A percentile compares a stretch with the other conserved stretches of the same genome.
These are phyloP conservation scores for Scatophagus argus DNA, from an alignment of 2,113 vertebrate species.

Conservation along the genomic window DNA sequence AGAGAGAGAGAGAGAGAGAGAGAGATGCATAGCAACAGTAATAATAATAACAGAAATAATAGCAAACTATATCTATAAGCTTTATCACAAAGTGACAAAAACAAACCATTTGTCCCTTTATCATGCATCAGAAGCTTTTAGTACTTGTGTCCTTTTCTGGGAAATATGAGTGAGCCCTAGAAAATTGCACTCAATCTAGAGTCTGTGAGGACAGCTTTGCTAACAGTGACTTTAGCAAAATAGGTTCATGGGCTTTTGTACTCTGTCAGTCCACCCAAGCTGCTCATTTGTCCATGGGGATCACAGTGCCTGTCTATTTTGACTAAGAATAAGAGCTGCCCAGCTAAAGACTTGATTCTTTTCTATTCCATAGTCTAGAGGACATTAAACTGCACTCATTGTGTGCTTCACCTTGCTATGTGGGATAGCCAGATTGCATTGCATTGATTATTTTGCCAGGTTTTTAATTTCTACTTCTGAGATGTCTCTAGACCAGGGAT, in stretches of 20 bases:
- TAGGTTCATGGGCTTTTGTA: conserved; percentile 27
- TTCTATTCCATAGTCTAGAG: not conserved
- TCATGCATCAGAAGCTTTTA: conserved; percentile 8
- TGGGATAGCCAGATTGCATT: conserved; percentile 2
- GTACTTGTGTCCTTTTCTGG: conserved; percentile 17
- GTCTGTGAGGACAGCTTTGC: conserved; percentile 18
- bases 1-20: too few relatives aligned
- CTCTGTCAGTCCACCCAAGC: conserved; percentile 15
- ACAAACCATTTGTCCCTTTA: conserved; percentile 1
- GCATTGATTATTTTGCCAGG: conserved; percentile 1
- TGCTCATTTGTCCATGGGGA: conserved; percentile 12
- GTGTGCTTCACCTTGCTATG: not conserved
- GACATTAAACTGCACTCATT: not conserved
- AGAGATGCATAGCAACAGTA: too few relatives aligned
- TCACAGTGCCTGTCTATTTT: conserved; percentile 15
- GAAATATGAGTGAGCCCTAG: conserved; percentile 23
- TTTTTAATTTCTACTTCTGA: not conserved
- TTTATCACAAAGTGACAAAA: conserved; percentile 7
- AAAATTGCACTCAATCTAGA: conserved; percentile 31
- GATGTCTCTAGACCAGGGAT: not conserved
- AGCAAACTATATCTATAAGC: too few relatives aligned
- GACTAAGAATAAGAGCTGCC: conserved; percentile 14
- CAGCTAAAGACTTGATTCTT: not conserved
- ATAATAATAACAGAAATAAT: too few relatives aligned
- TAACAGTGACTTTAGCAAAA: conserved; percentile 26